phyloP scores from a whole-genome alignment of 1,140 invertebrate genomes.

The Schlechtendalia chinensis region DNA sequence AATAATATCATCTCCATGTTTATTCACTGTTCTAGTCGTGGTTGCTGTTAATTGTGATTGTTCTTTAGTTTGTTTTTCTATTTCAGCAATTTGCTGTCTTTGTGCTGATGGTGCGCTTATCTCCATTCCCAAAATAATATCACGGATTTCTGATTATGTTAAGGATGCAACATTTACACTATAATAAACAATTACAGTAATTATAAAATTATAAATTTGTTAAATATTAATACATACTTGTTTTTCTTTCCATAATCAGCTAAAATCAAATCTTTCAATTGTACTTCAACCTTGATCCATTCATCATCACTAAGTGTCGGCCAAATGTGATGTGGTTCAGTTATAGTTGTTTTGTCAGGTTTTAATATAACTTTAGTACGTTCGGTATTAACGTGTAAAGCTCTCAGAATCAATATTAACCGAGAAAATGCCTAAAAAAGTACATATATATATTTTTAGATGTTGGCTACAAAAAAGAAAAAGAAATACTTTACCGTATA shows the following conservation, averaged over 20 bases:
- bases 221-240: too few species aligned
- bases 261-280: slow-evolving; percentile 96
- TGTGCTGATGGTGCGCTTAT: slow-evolving; percentile 98
- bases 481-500: slow-evolving; percentile 67
- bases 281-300: slow-evolving; percentile 99
- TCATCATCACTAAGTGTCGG: slow-evolving; percentile 95
- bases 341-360: slow-evolving; percentile 98
- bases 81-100: slow-evolving; percentile 98
- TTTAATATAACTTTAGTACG: slow-evolving; percentile 95
- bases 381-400: slow-evolving; percentile 98
- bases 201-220: too few species aligned
- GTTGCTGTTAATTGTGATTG: slow-evolving; percentile 97
- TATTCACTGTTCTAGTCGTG: slow-evolving; percentile 97
- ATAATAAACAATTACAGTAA: too few species aligned
- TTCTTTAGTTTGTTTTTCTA: slow-evolving; percentile 99
- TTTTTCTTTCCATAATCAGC: slow-evolving; percentile 99
- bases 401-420: slow-evolving; percentile 92
- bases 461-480: too few species aligned
- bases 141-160: slow-evolving; percentile 97
- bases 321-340: slow-evolving; percentile 99
- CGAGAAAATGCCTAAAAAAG: slow-evolving; percentile 83
- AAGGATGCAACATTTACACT: slow-evolving; percentile 77
- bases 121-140: slow-evolving; percentile 99
- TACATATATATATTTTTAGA: neutral
- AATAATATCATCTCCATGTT: slow-evolving; percentile 99